Base-by-base conservation (phyloP, 2,113 vertebrate species). In the Cyanistes caeruleus region DNA sequence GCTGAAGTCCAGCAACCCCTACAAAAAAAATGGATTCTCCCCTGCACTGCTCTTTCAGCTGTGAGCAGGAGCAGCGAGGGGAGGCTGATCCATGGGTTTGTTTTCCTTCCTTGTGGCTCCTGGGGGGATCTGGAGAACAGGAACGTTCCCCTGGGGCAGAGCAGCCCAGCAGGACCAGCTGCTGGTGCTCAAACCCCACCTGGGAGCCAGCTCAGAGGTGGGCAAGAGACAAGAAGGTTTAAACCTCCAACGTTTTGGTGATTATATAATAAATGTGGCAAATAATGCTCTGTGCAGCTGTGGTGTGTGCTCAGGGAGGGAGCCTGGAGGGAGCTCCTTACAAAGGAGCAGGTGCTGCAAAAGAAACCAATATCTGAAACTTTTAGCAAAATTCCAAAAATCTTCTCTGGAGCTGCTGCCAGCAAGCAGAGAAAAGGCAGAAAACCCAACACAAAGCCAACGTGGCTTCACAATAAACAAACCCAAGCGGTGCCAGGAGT, bases 1-100 rank as follows among this genome's bases (percentile, higher is more conserved):
- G 74, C 98, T 96, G 82, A 97, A 98, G 18, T 39, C 22, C 43
- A 92, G 3, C 3, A 98, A 22, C 48, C 97, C 98, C 98, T 98
- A 68, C 10, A 56, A 33, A 44, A 52, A 41, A 64, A 72, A 78
- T 21, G 33, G 24, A 9, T 75, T 51, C 74, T 75, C 53, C 21
- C 39, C 53, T 37, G 33, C 33, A 0, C 9, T 44, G n/a, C 23
- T 77, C 43, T 63, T 64, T 31, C 44, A 21, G 78, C 69, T 75
- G 5, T 55, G 56, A 58, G 21, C 5, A 11, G 12, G 48, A 68
- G 35, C 58, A 48, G 30, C 6, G 74, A 49, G 53, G 33, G 69
- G 56, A 85, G 28, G 53, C 27, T 41, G 65, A 56, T n/a, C 9
- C 1, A 22, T 19, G 41, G 21, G 12, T 62, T 93, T 65, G 10